Evolutionary conservation across 2,113 vertebrate genomes (phyloP), one percentile per base, ranked within the genome.

Genomic region (Entelurus aequoreus): DNA sequence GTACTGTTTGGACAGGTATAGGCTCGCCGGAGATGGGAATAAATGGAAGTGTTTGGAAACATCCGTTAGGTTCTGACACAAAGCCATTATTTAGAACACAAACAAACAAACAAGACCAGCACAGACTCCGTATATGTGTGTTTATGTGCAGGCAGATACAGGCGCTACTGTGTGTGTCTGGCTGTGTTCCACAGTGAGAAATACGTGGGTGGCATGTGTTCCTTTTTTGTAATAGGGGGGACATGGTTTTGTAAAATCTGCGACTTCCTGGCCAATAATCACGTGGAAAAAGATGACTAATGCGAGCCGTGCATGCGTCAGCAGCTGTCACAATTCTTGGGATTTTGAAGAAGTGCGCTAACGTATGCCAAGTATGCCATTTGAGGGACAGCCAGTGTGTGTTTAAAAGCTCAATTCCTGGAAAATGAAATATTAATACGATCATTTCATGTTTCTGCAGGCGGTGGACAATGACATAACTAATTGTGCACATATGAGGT

Each of bases 41-140:
- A 84, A 88, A 90, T 88, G 87, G 78, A 68, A 71, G 65, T 76
- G 82, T 80, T 81, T 65, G 75, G 79, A 84, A 68, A 80, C 86
- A 88, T 90, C 85, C 65, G 77, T 90, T 88, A 89, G 81, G 71
- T 36, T 47, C 80, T 86, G 88, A 88, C 87, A 86, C 77, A 80
- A 81, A 82, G 79, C 85, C 84, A 89, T 90, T 88, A 86, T 87
- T 83, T 79, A 81, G 36, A 28, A 6, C 28, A 28, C 28, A 28
- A 28, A 28, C 28, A 28, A 28, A 28, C 28, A 49, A n/a, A 49
- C 80, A 84, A 80, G 60, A 81, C 78, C 81, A 79, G 79, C 72
- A 76, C 68, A 21, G 42, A 58, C 16, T 58, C 61, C 63, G 69
- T 49, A 53, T 55, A 37, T 66, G 55, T 66, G 61, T 68, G 68